These are phyloP conservation scores for Mylabris phalerata DNA, from an alignment of 1,140 invertebrate species.

Conservation along the genomic window DNA sequence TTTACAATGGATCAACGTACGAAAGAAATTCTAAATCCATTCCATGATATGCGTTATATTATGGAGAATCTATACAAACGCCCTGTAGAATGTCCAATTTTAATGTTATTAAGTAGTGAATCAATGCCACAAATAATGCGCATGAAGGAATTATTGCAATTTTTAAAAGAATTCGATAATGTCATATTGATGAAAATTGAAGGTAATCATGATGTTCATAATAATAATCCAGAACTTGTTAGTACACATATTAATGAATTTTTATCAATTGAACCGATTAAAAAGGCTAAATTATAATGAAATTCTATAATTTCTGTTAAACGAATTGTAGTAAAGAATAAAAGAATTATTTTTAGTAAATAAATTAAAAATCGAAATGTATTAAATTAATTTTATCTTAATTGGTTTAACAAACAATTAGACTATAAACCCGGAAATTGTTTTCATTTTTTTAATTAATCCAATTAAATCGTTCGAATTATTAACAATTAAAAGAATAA, in stretches of 20 bases:
- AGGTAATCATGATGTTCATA: conserved; percentile 60
- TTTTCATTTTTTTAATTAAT: too few relatives aligned
- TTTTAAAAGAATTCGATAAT: conserved; percentile 28
- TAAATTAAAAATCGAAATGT: too few relatives aligned
- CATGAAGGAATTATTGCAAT: conserved; percentile 6
- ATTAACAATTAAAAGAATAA: too few relatives aligned
- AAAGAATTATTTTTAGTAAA: too few relatives aligned
- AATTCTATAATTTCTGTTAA: too few relatives aligned
- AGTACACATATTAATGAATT: conserved; percentile 43
- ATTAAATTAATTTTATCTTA: too few relatives aligned
- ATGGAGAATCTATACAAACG: conserved; percentile 34
- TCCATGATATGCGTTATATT: conserved; percentile 21
- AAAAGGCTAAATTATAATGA: too few relatives aligned
- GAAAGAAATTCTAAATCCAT: conserved; percentile 23
- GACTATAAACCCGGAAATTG: too few relatives aligned
- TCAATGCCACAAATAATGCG: neutral
- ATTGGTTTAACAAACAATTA: too few relatives aligned
- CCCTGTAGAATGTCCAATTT: conserved; percentile 32
- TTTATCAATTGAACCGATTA: conserved; percentile 22
- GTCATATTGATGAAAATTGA: conserved; percentile 40
- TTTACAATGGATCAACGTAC: conserved; percentile 32
- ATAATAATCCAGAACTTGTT: conserved; percentile 51
- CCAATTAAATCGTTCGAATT: too few relatives aligned
- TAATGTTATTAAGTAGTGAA: conserved; percentile 34
- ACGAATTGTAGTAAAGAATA: too few relatives aligned